phyloP scores from a whole-genome alignment of 1,140 invertebrate genomes.

The Tetragonula clypearis region DNA sequence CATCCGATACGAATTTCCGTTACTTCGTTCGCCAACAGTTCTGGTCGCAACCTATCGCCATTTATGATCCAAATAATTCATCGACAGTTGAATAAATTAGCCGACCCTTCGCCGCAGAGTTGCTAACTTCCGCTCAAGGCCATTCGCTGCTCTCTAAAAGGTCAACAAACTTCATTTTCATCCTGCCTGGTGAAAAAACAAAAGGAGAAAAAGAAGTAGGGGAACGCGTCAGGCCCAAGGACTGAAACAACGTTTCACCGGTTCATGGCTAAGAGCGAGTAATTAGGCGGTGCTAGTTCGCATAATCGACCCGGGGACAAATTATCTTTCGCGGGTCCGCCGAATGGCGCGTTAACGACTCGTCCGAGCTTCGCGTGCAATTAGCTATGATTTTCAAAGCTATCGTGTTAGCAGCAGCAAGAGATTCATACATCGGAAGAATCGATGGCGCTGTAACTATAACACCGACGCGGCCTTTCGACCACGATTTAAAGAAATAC shows the following conservation, averaged over 20 bases:
- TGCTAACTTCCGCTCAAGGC: background rate
- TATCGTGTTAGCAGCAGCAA: background rate
- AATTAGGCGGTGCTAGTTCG: constrained; percentile 16
- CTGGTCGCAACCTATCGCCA: background rate
- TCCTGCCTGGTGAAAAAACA: background rate
- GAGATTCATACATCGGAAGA: constrained; percentile 45
- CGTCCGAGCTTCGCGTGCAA: background rate
- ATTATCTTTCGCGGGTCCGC: constrained; percentile 21
- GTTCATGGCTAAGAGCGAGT: background rate
- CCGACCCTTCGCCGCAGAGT: background rate
- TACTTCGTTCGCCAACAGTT: no score
- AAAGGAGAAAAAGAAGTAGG: background rate
- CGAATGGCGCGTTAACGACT: constrained; percentile 35
- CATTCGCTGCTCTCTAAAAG: background rate
- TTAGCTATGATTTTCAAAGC: constrained; percentile 37
- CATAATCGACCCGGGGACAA: constrained; percentile 27
- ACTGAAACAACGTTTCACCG: constrained; percentile 17
- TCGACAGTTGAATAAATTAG: constrained; percentile 1
- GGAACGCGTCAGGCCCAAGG: background rate
- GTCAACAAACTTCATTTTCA: constrained; percentile 7
- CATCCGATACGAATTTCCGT: no score
- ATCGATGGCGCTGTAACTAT: background rate
- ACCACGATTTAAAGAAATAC: background rate
- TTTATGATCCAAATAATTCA: constrained; percentile 6
- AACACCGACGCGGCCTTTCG: background rate